Conservation (phyloP, 1,140 invertebrate genomes). For the Pectinophora gossypiella region DNA sequence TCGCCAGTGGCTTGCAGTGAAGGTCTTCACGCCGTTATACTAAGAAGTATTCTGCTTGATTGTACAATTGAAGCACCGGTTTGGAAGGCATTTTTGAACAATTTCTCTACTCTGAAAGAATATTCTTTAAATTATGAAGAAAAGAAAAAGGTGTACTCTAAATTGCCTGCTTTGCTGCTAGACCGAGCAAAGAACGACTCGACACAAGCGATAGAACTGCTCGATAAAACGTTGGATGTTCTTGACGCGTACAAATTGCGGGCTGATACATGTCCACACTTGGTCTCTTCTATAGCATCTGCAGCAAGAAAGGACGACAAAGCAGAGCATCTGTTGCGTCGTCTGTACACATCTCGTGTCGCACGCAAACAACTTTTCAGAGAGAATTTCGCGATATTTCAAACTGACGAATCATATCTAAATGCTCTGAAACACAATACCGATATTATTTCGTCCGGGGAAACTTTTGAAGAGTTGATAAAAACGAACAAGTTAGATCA, state of each 20-base stretch:
- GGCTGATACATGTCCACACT: no score
- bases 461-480: neutral
- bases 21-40: conserved; percentile 42
- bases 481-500: neutral
- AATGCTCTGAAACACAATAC: neutral
- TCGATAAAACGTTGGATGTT: neutral
- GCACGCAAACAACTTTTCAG: neutral
- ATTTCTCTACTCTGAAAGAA: neutral
- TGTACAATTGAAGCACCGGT: neutral
- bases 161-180: neutral
- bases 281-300: neutral
- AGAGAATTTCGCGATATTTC: neutral
- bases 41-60: conserved; percentile 28
- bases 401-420: neutral
- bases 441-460: neutral
- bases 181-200: neutral
- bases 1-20: conserved; percentile 30
- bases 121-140: neutral
- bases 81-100: neutral
- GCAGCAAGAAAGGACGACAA: neutral
- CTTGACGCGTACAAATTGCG: neutral
- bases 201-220: neutral
- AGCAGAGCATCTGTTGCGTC: neutral
- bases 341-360: neutral
- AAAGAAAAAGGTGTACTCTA: neutral